phyloP scores from a whole-genome alignment of 2,797 vertebrate genomes.

The Sarcoramphus papa region DNA sequence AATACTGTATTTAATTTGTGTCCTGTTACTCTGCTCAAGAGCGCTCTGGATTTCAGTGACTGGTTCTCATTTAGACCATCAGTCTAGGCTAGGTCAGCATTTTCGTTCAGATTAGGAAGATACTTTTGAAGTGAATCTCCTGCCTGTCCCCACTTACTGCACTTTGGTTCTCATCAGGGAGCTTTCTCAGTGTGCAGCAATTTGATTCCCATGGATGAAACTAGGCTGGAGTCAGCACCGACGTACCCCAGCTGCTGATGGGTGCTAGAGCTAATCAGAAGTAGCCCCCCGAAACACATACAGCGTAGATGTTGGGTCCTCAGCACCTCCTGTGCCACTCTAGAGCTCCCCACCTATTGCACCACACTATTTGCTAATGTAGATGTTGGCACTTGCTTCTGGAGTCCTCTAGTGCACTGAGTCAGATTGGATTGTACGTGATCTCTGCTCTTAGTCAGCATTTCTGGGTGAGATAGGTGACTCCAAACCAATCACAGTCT shows the following conservation, averaged over 20 bases:
- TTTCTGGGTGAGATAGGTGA: not conserved
- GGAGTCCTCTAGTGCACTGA: not conserved
- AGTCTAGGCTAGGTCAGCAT: not conserved
- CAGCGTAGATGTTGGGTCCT: not conserved
- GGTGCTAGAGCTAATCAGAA: not conserved
- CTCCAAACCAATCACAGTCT: not conserved
- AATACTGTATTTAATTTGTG: not conserved
- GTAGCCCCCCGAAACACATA: not conserved
- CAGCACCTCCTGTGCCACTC: not conserved
- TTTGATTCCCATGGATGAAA: not conserved
- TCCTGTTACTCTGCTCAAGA: not conserved
- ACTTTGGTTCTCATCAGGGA: not conserved
- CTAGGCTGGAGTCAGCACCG: not conserved
- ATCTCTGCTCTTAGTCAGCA: not conserved
- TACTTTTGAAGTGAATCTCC: not conserved
- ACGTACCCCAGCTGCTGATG: not conserved
- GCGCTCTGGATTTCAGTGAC: not conserved
- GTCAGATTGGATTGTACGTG: not conserved
- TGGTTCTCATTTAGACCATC: not conserved
- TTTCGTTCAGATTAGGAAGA: not conserved
- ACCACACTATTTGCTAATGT: rapidly evolving
- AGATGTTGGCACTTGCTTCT: not conserved
- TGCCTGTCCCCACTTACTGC: not conserved
- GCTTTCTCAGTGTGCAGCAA: not conserved
- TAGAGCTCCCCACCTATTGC: not conserved